Percentiles rank a stretch among this genome's conserved stretches.
phyloP scores from a whole-genome alignment of 2,797 vertebrate species.

The Anisognathus igniventris region DNA sequence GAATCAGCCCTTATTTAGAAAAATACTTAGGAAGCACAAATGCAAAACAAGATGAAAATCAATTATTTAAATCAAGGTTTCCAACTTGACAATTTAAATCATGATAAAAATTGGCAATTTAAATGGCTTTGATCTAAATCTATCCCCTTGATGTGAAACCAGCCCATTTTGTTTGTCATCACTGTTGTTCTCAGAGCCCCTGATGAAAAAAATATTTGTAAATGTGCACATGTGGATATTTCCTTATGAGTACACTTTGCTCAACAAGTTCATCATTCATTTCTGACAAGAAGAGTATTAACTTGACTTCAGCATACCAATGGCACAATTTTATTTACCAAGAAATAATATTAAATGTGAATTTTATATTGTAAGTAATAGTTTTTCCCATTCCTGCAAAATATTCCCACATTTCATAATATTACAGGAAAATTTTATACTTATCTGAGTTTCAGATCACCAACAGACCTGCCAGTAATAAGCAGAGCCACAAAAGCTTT shows the following conservation, averaged over 20 bases:
- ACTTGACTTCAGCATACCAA: background rate
- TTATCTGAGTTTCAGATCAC: background rate
- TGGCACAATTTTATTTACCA: background rate
- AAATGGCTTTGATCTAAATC: conserved; percentile 23
- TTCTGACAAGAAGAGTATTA: background rate
- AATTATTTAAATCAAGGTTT: conserved; percentile 47
- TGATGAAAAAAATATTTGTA: background rate
- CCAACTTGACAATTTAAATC: conserved; percentile 26
- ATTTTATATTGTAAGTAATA: background rate
- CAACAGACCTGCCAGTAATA: background rate
- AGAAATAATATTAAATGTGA: background rate
- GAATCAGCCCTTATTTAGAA: background rate
- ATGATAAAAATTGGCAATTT: conserved; percentile 44
- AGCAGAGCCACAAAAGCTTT: background rate
- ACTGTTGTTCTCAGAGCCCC: background rate
- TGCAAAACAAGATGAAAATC: conserved; percentile 34
- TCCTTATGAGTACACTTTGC: background rate
- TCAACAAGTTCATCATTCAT: background rate
- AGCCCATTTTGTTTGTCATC: background rate
- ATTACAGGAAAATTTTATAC: background rate
- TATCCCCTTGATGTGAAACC: background rate
- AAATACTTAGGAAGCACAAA: conserved; percentile 25
- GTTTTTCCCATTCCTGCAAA: background rate
- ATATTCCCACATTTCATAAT: background rate
- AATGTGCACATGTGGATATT: background rate